A percentile compares a stretch with the other conserved stretches of the same genome.
Evolutionary conservation across 2,113 vertebrate species (phyloP).

Genomic region (Rhabdornis inornatus): DNA sequence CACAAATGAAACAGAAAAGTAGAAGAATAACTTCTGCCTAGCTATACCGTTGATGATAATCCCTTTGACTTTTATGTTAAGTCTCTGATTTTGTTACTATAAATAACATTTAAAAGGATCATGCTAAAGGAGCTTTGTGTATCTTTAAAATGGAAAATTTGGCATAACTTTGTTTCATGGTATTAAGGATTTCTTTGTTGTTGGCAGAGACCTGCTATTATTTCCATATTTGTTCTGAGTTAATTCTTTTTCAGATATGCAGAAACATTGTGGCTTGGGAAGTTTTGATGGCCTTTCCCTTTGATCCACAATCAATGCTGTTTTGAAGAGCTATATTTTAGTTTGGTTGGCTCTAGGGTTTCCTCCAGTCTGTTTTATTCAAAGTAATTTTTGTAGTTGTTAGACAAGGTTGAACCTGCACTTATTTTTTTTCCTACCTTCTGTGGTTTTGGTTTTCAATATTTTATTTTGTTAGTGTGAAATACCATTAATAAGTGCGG

Average conservation of each 20-base stretch:
- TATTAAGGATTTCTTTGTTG: constrained; percentile 77
- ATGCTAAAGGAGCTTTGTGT: constrained; percentile 53
- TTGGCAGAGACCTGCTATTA: constrained; percentile 69
- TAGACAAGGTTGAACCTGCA: neutral
- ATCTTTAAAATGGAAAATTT: constrained; percentile 69
- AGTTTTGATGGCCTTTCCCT: constrained; percentile 69
- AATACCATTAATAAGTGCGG: neutral
- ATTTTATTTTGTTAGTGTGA: neutral
- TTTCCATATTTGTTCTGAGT: constrained; percentile 71
- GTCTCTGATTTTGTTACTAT: constrained; percentile 66
- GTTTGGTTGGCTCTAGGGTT: constrained; percentile 59
- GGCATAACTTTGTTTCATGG: constrained; percentile 71
- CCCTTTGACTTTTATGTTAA: constrained; percentile 74
- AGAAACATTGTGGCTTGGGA: constrained; percentile 60
- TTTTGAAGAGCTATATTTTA: constrained; percentile 66
- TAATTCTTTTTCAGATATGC: constrained; percentile 71
- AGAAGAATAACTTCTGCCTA: constrained; percentile 59
- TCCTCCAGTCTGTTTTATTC: constrained; percentile 51
- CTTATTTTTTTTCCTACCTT: neutral
- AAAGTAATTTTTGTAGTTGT: constrained; percentile 60
- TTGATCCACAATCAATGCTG: constrained; percentile 65
- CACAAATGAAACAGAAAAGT: constrained; percentile 64
- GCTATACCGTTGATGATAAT: constrained; percentile 70
- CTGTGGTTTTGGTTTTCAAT: neutral
- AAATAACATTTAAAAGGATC: constrained; percentile 71